Evolutionary conservation across 1,140 invertebrate genomes (phyloP), one percentile per base, ranked within the genome.

Genomic region (Sarcophaga peregrina): DNA sequence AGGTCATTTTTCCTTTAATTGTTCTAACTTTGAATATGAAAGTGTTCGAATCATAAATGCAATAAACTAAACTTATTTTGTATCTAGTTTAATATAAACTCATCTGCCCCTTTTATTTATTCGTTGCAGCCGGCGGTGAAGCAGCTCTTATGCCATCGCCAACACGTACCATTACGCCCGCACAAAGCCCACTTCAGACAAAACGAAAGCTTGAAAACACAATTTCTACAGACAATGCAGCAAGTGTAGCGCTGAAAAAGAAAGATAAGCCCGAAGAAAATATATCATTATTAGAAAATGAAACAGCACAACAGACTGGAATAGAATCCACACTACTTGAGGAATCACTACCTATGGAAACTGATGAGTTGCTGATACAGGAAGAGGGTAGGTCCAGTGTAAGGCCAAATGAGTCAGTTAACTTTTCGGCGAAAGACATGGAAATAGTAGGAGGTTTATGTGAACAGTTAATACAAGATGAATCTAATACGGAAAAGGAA

Each of bases 131-230:
- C 83, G 89, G 90, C 9, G 90, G 90, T 47, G 90, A 91, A 84
- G 90, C 89, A 88, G 93, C 83, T 88, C 91, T 87, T 89, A 93
- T 89, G 92, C 93, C 75, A 91, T 93, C 88, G 89, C 93, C 93
- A 58, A 93, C 93, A 72, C 90, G 93, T 82, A 93, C 92, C 50
- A 92, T 93, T 9, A 92, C 90, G 58, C 89, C 89, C 47, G 85
- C 87, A 76, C 87, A 89, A 80, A 89, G 87, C 74, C 86, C 86
- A 13, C 86, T 88, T 52, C 90, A 90, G 80, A 85, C 86, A 1
- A 95, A 95, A 87, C 91, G 94, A 72, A 95, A 95, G 89, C 87
- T 95, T 20, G 94, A 95, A 87, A 92, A 93, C 9, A 94, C 94
- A 13, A 92, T 94, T 75, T 95, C 94, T 81, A 94, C 92, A 83